Evolutionary conservation across 2,113 vertebrate genomes (phyloP).

Genomic region (Climacteris rufus): DNA sequence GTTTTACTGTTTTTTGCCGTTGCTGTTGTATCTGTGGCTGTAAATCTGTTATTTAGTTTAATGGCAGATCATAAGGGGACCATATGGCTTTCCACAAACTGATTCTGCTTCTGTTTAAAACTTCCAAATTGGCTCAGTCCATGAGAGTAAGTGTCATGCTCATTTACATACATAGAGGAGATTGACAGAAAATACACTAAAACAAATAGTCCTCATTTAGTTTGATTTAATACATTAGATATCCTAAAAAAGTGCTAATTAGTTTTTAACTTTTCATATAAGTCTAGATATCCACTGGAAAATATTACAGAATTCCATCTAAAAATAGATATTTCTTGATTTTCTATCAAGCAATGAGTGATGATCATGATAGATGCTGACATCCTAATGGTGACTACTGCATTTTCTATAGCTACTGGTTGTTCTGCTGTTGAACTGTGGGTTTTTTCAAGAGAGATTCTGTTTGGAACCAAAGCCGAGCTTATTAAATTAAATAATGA

Average conservation of each 20-base stretch:
- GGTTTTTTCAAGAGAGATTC: background rate
- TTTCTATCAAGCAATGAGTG: background rate
- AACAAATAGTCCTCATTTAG: background rate
- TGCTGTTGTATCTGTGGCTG: background rate
- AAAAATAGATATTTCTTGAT: background rate
- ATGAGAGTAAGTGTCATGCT: background rate
- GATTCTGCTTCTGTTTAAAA: conserved; percentile 27
- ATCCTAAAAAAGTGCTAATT: background rate
- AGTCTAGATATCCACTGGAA: background rate
- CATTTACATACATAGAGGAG: background rate
- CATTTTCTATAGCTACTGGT: background rate
- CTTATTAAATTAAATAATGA: background rate
- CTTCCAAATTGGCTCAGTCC: conserved; percentile 18
- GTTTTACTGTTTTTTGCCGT: background rate
- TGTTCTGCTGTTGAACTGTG: background rate
- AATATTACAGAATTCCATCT: background rate
- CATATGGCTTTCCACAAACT: conserved; percentile 19
- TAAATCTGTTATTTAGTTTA: conserved; percentile 40
- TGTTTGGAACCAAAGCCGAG: background rate
- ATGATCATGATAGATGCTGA: background rate
- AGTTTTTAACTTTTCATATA: background rate
- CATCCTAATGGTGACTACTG: background rate
- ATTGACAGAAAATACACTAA: background rate
- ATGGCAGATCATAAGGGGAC: conserved; percentile 29
- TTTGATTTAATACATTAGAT: background rate